Evolutionary conservation across 23 tunicate species (phyloP).

Genomic region (Halocynthia roretzi): DNA sequence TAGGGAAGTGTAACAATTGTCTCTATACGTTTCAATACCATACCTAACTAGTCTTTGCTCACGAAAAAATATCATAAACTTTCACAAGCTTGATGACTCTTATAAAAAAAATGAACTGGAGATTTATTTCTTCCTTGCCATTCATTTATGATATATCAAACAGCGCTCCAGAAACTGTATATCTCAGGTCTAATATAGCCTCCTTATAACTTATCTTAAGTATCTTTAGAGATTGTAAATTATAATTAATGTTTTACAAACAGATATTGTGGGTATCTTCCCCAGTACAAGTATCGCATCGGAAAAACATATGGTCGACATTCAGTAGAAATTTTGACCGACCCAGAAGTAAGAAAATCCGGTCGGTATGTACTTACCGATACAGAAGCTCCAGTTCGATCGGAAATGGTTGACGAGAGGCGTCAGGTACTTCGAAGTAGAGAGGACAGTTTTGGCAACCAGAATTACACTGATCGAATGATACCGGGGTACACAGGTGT

Average conservation of each 20-base stretch:
- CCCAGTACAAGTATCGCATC: constrained; percentile 81
- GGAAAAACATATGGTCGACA: constrained; percentile 94
- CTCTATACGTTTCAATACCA: too few species aligned
- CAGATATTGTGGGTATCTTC: constrained; percentile 88
- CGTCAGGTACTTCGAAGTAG: constrained; percentile 26
- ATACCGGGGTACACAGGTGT: constrained; percentile 90
- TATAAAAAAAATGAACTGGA: too few species aligned
- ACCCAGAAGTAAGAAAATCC: constrained; percentile 47
- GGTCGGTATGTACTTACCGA: constrained; percentile 53
- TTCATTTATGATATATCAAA: too few species aligned
- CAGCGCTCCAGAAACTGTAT: too few species aligned
- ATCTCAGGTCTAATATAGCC: neutral
- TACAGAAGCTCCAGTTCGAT: constrained; percentile 18
- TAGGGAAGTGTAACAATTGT: too few species aligned
- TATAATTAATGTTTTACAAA: neutral
- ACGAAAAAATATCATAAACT: too few species aligned
- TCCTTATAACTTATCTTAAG: too few species aligned
- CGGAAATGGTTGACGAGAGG: constrained; percentile 26
- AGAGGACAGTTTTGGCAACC: constrained; percentile 73
- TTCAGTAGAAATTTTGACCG: constrained; percentile 78
- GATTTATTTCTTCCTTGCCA: too few species aligned
- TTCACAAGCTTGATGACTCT: too few species aligned
- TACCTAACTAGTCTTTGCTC: too few species aligned
- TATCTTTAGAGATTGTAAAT: neutral
- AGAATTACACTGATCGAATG: constrained; percentile 69